Evolutionary conservation across 2,113 vertebrate genomes (phyloP).

Genomic region (Ochotona curzoniae): DNA sequence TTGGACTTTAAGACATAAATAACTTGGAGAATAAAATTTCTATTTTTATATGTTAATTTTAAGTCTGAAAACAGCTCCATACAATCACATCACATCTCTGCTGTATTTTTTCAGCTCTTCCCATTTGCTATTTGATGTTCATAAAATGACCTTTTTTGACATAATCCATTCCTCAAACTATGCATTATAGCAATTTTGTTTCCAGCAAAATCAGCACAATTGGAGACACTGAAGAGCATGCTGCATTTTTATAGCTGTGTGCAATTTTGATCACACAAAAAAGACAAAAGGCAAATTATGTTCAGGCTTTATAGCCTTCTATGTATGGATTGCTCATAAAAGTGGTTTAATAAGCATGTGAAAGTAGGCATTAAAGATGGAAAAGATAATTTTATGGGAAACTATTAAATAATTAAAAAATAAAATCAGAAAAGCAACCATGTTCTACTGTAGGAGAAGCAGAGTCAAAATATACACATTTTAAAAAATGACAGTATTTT

Average conservation of each 20-base stretch:
- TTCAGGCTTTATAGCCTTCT: neutral
- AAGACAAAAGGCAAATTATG: neutral
- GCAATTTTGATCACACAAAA: neutral
- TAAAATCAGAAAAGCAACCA: neutral
- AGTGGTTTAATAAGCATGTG: neutral
- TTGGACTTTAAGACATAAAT: neutral
- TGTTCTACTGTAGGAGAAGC: neutral
- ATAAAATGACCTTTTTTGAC: neutral
- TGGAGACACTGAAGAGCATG: neutral
- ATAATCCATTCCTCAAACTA: neutral
- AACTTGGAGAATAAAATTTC: neutral
- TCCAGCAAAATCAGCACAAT: neutral
- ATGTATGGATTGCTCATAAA: conserved; percentile 1
- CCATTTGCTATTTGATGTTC: neutral
- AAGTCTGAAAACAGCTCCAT: neutral
- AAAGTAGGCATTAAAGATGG: conserved; percentile 1
- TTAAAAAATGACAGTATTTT: neutral
- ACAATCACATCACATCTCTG: neutral
- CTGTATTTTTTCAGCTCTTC: neutral
- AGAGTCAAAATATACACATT: neutral
- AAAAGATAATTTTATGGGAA: conserved; percentile 9
- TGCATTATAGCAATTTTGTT: neutral
- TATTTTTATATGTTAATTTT: neutral
- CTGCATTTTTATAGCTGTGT: neutral
- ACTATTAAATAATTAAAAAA: neutral